phyloP scores from a whole-genome alignment of 2,888 invertebrate genomes.

The Troides aeacus region DNA sequence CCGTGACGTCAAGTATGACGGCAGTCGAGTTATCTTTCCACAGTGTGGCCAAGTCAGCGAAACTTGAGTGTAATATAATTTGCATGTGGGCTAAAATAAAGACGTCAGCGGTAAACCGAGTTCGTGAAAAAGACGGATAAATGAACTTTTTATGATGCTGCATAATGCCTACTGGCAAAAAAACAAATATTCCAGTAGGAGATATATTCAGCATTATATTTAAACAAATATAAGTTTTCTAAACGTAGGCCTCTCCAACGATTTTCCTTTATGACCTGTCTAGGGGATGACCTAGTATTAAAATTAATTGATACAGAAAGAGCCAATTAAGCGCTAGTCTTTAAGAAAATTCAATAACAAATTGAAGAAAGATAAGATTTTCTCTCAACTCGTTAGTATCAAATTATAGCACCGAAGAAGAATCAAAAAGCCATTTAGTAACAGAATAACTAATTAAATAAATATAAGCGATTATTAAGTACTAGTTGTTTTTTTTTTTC shows the following conservation, averaged over 20 bases:
- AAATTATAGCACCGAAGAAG: too few species aligned
- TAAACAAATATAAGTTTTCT: background rate
- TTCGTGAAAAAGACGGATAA: conserved; percentile 21
- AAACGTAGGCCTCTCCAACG: too few species aligned
- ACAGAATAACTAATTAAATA: too few species aligned
- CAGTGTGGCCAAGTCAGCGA: conserved; percentile 63
- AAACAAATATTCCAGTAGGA: background rate
- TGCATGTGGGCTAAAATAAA: conserved; percentile 64
- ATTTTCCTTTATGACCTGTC: too few species aligned
- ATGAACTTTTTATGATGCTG: background rate
- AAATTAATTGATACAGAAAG: too few species aligned
- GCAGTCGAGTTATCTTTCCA: conserved; percentile 58
- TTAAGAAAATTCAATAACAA: too few species aligned
- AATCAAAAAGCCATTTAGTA: too few species aligned
- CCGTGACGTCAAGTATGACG: conserved; percentile 38
- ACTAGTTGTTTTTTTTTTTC: background rate
- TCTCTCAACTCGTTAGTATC: too few species aligned
- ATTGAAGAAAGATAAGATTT: too few species aligned
- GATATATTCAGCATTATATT: background rate
- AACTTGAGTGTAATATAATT: conserved; percentile 72
- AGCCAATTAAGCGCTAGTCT: too few species aligned
- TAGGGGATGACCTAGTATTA: too few species aligned
- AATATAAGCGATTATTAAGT: background rate
- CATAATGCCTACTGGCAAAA: background rate
- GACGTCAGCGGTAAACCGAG: conserved; percentile 50